phyloP scores from a whole-genome alignment of 1,140 invertebrate species.

The Drosophila bifasciata region DNA sequence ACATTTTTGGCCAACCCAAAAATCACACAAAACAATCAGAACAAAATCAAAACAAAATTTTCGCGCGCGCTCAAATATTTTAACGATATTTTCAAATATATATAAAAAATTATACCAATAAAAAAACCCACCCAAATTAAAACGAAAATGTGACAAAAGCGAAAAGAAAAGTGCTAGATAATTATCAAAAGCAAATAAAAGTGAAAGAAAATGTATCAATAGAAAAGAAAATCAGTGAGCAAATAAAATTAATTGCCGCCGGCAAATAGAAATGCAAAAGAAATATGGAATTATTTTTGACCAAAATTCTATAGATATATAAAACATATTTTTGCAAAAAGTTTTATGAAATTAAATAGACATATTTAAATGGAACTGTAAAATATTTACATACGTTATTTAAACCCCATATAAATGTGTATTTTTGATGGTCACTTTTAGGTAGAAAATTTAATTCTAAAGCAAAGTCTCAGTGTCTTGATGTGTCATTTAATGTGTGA shows the following conservation, averaged over 20 bases:
- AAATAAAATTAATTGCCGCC: constrained; percentile 43
- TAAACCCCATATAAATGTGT: constrained; percentile 17
- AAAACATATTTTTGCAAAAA: constrained; percentile 15
- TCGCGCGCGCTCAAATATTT: constrained; percentile 25
- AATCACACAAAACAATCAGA: constrained; percentile 17
- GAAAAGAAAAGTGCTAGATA: constrained; percentile 8
- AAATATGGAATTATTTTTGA: no score
- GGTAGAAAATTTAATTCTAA: not conserved
- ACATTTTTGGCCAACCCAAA: constrained; percentile 51
- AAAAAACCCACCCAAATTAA: not conserved
- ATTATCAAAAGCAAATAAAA: constrained; percentile 8
- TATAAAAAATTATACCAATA: constrained; percentile 10
- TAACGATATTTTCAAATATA: constrained; percentile 21
- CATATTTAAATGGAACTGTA: no score
- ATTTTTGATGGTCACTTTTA: constrained; percentile 55
- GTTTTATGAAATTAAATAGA: constrained; percentile 5
- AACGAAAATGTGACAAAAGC: constrained; percentile 12
- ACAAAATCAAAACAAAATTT: not conserved
- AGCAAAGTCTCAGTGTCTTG: constrained; percentile 27
- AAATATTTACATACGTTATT: constrained; percentile 12
- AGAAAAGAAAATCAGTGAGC: no score
- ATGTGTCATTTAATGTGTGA: constrained; percentile 37
- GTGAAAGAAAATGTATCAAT: constrained; percentile 12
- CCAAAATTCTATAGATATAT: not conserved
- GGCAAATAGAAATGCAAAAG: constrained; percentile 30